Base-by-base conservation (phyloP, 2,888 invertebrate genomes). In the Sinotaia quadrata region DNA sequence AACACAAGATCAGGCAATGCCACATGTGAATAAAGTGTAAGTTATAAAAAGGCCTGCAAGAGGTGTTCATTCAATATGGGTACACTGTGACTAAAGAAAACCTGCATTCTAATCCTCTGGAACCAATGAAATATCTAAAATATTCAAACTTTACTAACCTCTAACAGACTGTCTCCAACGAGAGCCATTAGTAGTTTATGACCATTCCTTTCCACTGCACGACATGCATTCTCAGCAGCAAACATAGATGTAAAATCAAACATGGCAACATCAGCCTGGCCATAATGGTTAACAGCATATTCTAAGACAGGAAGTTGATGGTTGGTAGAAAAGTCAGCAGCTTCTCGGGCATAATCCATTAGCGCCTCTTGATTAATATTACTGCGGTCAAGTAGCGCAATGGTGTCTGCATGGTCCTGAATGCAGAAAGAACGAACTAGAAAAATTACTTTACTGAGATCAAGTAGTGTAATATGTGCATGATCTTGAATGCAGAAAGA, bases 191-290 rank as follows among this genome's bases (percentile, higher is more conserved):
- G 90, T 5, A 98, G 90, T 52, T 93, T 92, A 76, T 94, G 93
- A 0, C 95, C 95, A 75, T 92, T 90, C 66, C 90, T 89, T 81
- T 93, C 94, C 18, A 95, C 88, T 27, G 97, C 93, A 83, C 95
- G 91, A 78, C 95, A 95, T 8, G 98, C 96, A 89, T 97, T 96
- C 89, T 97, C 97, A 0, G 98, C 96, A 0, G 96, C 95, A 89
- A 95, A 98, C 95, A 99, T 96, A 0, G 97, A 97, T 0, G 99
- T 99, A 88, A 99, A 99, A 89, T 99, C 99, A 88, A 99, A 99
- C 92, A 98, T 94, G 52, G 98, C 97, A 1, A 98, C 96, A 89
- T 99, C 98, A 0, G 97, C 95, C 87, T 96, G 95, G 0, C 97
- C 97, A 87, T 96, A 97, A 89, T 98, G 97, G 90, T 99, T 99